phyloP scores from a whole-genome alignment of 2,797 vertebrate genomes.

The Geotrypetes seraphini region DNA sequence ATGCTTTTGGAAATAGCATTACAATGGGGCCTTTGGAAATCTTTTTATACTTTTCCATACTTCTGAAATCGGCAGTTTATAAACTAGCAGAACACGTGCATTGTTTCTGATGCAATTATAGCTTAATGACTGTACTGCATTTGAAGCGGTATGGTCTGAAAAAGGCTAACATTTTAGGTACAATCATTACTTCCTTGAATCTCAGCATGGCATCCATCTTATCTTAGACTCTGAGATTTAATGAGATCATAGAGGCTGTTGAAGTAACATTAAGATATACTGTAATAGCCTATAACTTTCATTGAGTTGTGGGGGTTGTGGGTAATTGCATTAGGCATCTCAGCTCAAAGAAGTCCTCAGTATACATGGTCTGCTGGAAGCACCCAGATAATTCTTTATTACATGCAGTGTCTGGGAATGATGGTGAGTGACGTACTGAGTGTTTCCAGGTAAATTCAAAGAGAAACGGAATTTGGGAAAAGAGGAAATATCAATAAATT shows the following conservation, averaged over 20 bases:
- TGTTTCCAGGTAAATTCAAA: neutral
- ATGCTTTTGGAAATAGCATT: constrained; percentile 49
- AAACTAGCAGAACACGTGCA: constrained; percentile 41
- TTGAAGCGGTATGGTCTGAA: constrained; percentile 40
- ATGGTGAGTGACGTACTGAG: constrained; percentile 1
- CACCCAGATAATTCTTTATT: constrained; percentile 6
- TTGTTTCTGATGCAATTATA: constrained; percentile 46
- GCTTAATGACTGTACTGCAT: constrained; percentile 40
- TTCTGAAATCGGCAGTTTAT: constrained; percentile 46
- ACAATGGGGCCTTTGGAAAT: constrained; percentile 50
- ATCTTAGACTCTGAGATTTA: constrained; percentile 21
- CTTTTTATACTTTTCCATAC: constrained; percentile 39
- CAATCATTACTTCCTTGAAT: constrained; percentile 39
- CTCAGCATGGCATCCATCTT: constrained; percentile 28
- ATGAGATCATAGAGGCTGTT: constrained; percentile 23
- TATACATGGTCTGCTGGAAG: neutral
- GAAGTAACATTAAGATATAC: constrained; percentile 22
- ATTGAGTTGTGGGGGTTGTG: neutral
- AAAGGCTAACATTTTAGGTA: constrained; percentile 29
- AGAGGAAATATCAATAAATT: too few species aligned
- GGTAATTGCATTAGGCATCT: too few species aligned
- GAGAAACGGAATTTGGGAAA: neutral
- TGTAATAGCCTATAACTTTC: constrained; percentile 3
- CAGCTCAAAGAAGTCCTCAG: too few species aligned
- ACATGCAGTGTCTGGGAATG: constrained; percentile 3